phyloP scores from a whole-genome alignment of 1,140 invertebrate species.

The Panonychus citri region DNA sequence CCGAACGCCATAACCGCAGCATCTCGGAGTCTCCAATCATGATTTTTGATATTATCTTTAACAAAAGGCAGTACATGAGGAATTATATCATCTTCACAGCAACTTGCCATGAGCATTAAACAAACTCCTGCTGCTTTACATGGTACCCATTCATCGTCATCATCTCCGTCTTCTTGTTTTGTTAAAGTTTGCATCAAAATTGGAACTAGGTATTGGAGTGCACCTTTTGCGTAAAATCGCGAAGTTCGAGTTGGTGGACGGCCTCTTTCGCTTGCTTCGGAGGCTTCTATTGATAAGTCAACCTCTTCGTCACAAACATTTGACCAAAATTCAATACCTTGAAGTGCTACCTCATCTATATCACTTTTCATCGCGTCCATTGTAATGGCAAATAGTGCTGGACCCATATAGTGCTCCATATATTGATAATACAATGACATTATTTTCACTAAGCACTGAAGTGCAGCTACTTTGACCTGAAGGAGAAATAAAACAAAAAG shows the following conservation, averaged over 20 bases:
- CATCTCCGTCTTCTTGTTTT: conserved; percentile 58
- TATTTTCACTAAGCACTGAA: conserved; percentile 97
- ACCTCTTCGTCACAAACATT: conserved; percentile 99
- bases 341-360: conserved; percentile 79
- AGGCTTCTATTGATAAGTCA: conserved; percentile 77
- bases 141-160: conserved; percentile 99
- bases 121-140: conserved; percentile 98
- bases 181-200: conserved; percentile 79
- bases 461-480: conserved; percentile 51
- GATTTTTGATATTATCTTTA: conserved; percentile 71
- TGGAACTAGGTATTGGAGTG: conserved; percentile 78
- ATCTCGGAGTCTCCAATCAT: conserved; percentile 84
- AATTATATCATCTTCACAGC: conserved; percentile 93
- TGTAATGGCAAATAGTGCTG: conserved; percentile 94
- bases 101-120: conserved; percentile 85
- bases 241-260: conserved; percentile 69
- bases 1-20: conserved; percentile 97
- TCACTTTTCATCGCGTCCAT: conserved; percentile 95
- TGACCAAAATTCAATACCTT: conserved; percentile 99
- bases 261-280: conserved; percentile 73
- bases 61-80: conserved; percentile 89
- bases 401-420: conserved; percentile 97
- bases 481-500: background rate
- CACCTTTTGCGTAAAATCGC: conserved; percentile 76
- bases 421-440: conserved; percentile 95